These are phyloP conservation scores for Liasis olivaceus DNA, from an alignment of 2,797 vertebrate species.

Conservation along the genomic window DNA sequence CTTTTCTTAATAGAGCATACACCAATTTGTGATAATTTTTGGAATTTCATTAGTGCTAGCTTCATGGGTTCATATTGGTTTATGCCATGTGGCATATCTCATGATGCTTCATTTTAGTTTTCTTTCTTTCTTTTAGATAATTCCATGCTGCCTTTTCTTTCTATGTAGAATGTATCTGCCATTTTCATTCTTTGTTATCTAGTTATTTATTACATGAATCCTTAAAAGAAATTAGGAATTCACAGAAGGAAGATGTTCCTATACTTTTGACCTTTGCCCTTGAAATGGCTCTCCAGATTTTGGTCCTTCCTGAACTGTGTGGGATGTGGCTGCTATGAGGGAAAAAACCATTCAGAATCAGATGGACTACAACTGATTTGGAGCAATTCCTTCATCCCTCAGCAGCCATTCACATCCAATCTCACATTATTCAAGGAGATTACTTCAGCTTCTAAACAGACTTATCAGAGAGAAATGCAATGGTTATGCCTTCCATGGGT, in stretches of 20 bases:
- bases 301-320: not conserved
- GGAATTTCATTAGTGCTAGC: not conserved
- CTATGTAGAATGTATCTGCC: not conserved
- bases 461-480: not conserved
- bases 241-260: not conserved
- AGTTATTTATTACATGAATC: not conserved
- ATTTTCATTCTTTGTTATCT: not conserved
- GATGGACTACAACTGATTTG: not conserved
- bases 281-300: not conserved
- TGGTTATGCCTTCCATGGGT: not conserved
- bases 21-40: not conserved
- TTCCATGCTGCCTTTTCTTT: not conserved
- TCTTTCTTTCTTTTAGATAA: not conserved
- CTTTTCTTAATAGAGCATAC: not conserved
- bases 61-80: not conserved
- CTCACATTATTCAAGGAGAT: not conserved
- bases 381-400: not conserved
- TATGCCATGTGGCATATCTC: not conserved
- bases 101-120: not conserved
- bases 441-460: not conserved
- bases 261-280: not conserved
- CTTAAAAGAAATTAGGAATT: not conserved
- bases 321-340: not conserved
- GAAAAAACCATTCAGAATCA: not conserved
- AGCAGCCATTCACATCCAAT: not conserved